Conservation (phyloP, 2,888 invertebrate genomes). For the Acronicta psi region DNA sequence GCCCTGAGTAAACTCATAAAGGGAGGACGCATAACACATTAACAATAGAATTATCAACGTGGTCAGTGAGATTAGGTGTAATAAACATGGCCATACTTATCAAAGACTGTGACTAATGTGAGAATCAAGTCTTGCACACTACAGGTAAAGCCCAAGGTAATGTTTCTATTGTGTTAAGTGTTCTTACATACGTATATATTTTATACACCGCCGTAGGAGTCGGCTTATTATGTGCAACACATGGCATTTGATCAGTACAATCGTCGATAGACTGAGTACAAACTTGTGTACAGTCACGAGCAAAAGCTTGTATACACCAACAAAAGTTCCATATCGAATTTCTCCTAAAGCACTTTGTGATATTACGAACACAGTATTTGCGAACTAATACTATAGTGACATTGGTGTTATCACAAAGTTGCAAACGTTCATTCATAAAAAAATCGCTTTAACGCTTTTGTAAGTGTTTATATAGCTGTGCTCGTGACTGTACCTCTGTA, state of each 20-base stretch:
- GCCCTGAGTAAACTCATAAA: neutral
- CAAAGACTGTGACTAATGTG: constrained; percentile 21
- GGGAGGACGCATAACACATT: constrained; percentile 2
- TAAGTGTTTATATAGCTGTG: no score
- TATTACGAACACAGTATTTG: no score
- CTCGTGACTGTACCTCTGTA: constrained; percentile 59
- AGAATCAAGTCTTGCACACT: constrained; percentile 14
- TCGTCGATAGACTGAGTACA: constrained; percentile 75
- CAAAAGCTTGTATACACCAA: no score
- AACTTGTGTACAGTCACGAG: no score
- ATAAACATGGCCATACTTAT: constrained; percentile 10
- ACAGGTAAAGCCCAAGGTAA: constrained; percentile 29
- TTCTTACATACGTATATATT: constrained; percentile 8
- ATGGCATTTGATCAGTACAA: constrained; percentile 62
- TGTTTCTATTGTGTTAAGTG: constrained; percentile 36
- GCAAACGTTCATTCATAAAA: no score
- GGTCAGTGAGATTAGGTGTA: constrained; percentile 29
- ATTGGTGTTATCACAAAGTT: no score
- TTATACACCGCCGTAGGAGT: constrained; percentile 1
- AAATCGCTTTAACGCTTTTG: no score
- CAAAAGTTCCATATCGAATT: no score
- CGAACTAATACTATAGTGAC: no score
- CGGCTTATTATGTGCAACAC: constrained; percentile 40
- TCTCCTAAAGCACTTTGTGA: no score
- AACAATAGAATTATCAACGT: constrained; percentile 12